A percentile compares a stretch with the other conserved stretches of the same genome.
phyloP scores from a whole-genome alignment of 2,888 invertebrate genomes.

The Platyscelio sp. region DNA sequence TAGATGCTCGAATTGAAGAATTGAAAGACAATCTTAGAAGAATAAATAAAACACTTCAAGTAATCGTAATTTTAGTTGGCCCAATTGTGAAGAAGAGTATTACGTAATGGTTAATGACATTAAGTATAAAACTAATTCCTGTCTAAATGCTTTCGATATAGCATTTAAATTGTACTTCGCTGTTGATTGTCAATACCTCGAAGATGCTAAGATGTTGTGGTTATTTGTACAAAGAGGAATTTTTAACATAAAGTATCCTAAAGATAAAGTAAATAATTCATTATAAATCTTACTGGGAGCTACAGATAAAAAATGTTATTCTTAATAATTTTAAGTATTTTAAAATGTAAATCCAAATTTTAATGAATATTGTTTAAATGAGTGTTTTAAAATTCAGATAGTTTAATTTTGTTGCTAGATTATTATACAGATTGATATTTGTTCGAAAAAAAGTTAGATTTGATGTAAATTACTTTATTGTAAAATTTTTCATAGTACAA shows the following conservation, averaged over 20 bases:
- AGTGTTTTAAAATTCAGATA: neutral
- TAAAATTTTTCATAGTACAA: too few species aligned
- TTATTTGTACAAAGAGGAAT: slow-evolving; percentile 35
- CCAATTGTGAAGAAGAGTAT: slow-evolving; percentile 23
- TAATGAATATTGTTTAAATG: too few species aligned
- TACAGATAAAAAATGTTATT: slow-evolving; percentile 14
- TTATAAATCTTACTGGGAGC: slow-evolving; percentile 30
- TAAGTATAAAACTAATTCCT: slow-evolving; percentile 13
- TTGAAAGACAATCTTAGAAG: neutral
- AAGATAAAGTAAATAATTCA: slow-evolving; percentile 35
- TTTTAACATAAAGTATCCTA: neutral
- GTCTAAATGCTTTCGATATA: slow-evolving; percentile 27
- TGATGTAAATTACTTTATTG: neutral
- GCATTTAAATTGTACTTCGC: slow-evolving; percentile 45
- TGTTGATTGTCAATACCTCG: slow-evolving; percentile 18
- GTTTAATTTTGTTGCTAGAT: too few species aligned
- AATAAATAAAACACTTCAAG: slow-evolving; percentile 26
- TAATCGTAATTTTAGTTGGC: slow-evolving; percentile 20
- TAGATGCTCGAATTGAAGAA: slow-evolving; percentile 3
- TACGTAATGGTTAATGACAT: slow-evolving; percentile 25
- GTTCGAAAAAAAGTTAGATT: too few species aligned
- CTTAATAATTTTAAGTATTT: too few species aligned
- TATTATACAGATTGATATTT: too few species aligned
- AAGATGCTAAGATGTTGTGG: slow-evolving; percentile 27
- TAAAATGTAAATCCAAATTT: too few species aligned